These are phyloP conservation scores for Pagrus major DNA, from an alignment of 2,113 vertebrate genomes.

Conservation along the genomic window DNA sequence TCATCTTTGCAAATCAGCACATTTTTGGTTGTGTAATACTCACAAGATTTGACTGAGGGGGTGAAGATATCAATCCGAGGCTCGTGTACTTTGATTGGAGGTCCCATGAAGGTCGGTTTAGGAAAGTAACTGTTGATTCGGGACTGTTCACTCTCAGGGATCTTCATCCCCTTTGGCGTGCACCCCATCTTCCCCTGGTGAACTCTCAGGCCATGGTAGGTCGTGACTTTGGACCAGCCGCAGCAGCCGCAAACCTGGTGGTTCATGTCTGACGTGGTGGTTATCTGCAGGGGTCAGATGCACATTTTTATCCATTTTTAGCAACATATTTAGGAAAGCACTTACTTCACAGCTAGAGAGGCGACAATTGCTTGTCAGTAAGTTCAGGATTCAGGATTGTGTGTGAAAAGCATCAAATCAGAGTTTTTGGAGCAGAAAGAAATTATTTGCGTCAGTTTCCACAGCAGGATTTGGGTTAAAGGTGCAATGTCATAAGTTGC, in stretches of 20 bases:
- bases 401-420: too few species aligned
- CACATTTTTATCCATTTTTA: not conserved
- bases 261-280: not conserved
- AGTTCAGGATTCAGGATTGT: too few species aligned
- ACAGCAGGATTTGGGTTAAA: not conserved
- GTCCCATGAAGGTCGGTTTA: fast-evolving
- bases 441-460: too few species aligned
- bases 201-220: slow-evolving; percentile 11
- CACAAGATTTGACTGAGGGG: not conserved
- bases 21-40: not conserved
- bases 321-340: too few species aligned
- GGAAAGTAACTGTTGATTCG: fast-evolving
- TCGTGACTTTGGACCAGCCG: slow-evolving; percentile 12
- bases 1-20: too few species aligned
- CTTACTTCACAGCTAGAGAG: too few species aligned
- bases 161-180: slow-evolving; percentile 21
- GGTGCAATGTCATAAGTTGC: not conserved
- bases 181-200: slow-evolving; percentile 64
- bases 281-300: not conserved
- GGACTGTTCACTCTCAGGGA: slow-evolving; percentile 22
- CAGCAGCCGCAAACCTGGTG: slow-evolving; percentile 41
- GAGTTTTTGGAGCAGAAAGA: not conserved
- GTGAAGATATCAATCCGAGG: not conserved
- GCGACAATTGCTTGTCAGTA: too few species aligned
- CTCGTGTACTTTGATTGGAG: not conserved